Evolutionary conservation across 2,113 vertebrate species (phyloP), one percentile per base, ranked within the genome.

Genomic region (Carassius carassius): DNA sequence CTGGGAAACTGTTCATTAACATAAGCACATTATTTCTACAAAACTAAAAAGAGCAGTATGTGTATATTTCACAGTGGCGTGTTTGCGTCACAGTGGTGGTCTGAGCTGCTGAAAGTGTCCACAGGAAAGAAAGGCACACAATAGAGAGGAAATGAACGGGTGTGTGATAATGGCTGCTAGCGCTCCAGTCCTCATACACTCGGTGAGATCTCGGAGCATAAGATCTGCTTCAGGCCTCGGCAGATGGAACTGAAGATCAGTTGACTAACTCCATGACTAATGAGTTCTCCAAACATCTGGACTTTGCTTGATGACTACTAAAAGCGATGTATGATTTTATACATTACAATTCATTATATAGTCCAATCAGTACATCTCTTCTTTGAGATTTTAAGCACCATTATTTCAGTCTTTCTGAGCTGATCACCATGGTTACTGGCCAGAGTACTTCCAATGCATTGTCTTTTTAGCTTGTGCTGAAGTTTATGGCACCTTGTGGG

Each of bases 351-450:
- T 19, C n/a, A 54, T 54, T 76, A 76, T 54, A 54, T 4, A 19
- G 12, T 37, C 73, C 56, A 62, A 72, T 84, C 81, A 77, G 49
- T 32, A 12, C 49, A 72, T 73, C 77, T 25, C 70, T 78, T 47
- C 82, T 51, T 77, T 60, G 23, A 29, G 12, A 44, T 77, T 67
- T 41, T 83, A 62, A 62, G 60, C 47, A 23, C 69, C 78, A 67
- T 85, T 2, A 10, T 75, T 78, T 37, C n/a, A 32, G 23, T 76
- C 65, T 74, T 58, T 60, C 56, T 85, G 44, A 70, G 78, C 81
- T 60, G 19, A 76, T 89, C 86, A 58, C 88, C 85, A 80, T 89
- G 88, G 88, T 87, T 85, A 87, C 88, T 29, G 76, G 47, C 70
- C 51, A 13, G 78, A 37, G 70, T 69, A 56, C 23, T 83, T 79